phyloP scores from a whole-genome alignment of 64 coral and sea anemone species.

The Dendronephthya gigantea region DNA sequence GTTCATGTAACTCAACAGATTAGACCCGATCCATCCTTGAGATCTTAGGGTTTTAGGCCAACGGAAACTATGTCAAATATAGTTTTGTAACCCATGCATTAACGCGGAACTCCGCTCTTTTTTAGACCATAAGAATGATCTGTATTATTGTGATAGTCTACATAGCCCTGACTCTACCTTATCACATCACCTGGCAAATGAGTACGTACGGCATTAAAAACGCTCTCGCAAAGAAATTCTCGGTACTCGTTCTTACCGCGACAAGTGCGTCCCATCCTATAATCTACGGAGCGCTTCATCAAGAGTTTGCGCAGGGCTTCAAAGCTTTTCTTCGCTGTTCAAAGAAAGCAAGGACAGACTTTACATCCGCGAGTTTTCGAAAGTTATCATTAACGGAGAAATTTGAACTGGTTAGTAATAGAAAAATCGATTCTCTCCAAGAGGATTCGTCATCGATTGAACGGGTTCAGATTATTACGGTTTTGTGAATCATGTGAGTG shows the following conservation, averaged over 20 bases:
- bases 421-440: too few relatives aligned
- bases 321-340: constrained; percentile 20
- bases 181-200: not conserved
- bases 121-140: not conserved
- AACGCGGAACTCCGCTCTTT: not conserved
- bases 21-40: too few relatives aligned
- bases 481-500: too few relatives aligned
- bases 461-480: too few relatives aligned
- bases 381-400: not conserved
- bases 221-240: not conserved
- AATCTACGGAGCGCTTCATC: constrained; percentile 37
- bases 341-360: not conserved
- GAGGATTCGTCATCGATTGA: not conserved
- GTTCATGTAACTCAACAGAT: too few relatives aligned
- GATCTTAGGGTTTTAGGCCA: too few relatives aligned
- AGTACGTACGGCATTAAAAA: not conserved
- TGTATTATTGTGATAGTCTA: not conserved
- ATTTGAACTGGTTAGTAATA: not conserved
- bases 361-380: not conserved
- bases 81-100: too few relatives aligned
- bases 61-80: too few relatives aligned
- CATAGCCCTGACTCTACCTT: not conserved
- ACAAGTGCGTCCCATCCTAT: not conserved
- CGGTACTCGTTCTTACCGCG: not conserved
- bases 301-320: constrained; percentile 45